Evolutionary conservation across 2,113 vertebrate genomes (phyloP).

Genomic region (Camelus dromedarius): DNA sequence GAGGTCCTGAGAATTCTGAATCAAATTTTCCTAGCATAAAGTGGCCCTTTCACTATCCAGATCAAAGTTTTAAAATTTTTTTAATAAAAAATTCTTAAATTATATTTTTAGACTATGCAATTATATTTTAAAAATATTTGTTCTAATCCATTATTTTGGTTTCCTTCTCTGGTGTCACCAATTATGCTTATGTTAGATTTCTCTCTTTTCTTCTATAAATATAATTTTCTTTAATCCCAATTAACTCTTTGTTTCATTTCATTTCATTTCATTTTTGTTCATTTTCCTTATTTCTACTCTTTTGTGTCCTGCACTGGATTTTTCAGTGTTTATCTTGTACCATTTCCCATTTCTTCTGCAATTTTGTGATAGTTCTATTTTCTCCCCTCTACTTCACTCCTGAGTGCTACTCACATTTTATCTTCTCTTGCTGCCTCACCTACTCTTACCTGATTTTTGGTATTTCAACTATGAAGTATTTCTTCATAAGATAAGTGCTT

Average conservation of each 20-base stretch:
- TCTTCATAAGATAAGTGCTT: not conserved
- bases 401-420: not conserved
- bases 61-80: not conserved
- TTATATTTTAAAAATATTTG: not conserved
- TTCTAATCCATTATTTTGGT: not conserved
- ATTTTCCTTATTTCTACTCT: not conserved
- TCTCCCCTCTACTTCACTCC: not conserved
- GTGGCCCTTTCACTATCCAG: not conserved
- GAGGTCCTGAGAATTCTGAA: not conserved
- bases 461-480: not conserved
- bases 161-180: not conserved
- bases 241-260: not conserved
- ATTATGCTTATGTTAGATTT: not conserved
- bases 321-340: not conserved
- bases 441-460: not conserved
- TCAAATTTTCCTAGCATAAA: not conserved
- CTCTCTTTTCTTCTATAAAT: not conserved
- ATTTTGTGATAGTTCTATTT: not conserved
- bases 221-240: not conserved
- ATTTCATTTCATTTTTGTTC: not conserved
- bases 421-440: not conserved
- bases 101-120: not conserved
- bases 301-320: not conserved
- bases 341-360: slow-evolving; percentile 20
- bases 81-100: not conserved